Percentiles rank a stretch among this genome's conserved stretches.
phyloP scores from a whole-genome alignment of 2,888 invertebrate genomes.

The Rosalia funebris region DNA sequence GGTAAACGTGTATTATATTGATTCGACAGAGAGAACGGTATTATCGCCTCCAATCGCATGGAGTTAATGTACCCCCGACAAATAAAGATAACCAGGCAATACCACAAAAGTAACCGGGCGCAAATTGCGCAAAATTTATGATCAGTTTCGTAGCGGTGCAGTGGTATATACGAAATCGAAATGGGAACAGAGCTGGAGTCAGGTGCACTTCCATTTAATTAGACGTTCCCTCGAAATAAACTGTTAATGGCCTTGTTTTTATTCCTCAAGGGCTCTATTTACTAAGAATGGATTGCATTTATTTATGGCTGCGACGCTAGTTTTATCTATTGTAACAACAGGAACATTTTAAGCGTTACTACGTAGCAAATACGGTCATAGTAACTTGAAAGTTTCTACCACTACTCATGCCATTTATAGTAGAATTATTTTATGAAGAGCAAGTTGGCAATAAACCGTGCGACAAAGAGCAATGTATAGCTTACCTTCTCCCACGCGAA shows the following conservation, averaged over 20 bases:
- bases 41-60: background rate
- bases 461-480: too few species aligned
- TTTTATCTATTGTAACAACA: too few species aligned
- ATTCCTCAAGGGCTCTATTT: too few species aligned
- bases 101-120: background rate
- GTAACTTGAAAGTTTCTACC: too few species aligned
- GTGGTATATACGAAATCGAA: background rate
- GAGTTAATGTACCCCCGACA: background rate
- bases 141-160: conserved; percentile 1
- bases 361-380: too few species aligned
- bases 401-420: too few species aligned
- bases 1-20: background rate
- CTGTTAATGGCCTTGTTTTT: background rate
- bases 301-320: too few species aligned
- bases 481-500: too few species aligned
- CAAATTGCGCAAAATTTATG: conserved; percentile 3
- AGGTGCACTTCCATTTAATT: background rate
- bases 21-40: background rate
- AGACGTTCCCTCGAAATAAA: background rate
- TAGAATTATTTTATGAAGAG: too few species aligned
- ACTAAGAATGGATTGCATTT: too few species aligned
- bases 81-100: conserved; percentile 5
- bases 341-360: too few species aligned
- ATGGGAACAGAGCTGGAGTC: background rate
- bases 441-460: too few species aligned